These are phyloP conservation scores for Anadara kagoshimensis DNA, from an alignment of 1,140 invertebrate genomes.

Conservation along the genomic window DNA sequence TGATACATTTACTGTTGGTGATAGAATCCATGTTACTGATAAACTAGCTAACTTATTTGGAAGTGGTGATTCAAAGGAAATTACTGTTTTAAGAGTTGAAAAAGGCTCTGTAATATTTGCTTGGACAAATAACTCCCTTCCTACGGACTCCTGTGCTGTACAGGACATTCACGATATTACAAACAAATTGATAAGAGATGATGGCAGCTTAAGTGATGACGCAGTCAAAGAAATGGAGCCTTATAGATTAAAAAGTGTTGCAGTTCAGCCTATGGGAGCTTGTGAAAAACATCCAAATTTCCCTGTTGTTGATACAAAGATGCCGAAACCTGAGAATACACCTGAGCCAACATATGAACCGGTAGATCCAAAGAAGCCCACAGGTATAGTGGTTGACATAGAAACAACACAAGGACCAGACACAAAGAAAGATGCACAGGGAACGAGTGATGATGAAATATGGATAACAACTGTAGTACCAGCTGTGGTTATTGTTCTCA, in stretches of 20 bases:
- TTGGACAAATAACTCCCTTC: constrained; percentile 87
- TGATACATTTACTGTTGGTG: constrained; percentile 81
- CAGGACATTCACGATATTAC: constrained; percentile 83
- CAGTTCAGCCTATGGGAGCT: constrained; percentile 81
- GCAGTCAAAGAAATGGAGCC: constrained; percentile 84
- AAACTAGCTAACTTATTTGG: constrained; percentile 84
- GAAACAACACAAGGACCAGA: constrained; percentile 28
- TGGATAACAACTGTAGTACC: constrained; percentile 93
- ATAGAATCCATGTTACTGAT: constrained; percentile 83
- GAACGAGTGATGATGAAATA: constrained; percentile 81
- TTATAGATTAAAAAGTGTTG: constrained; percentile 81
- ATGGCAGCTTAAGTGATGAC: constrained; percentile 75
- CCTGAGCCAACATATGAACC: constrained; percentile 7
- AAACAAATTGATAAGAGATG: constrained; percentile 76
- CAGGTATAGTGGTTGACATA: neutral
- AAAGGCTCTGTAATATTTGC: constrained; percentile 77
- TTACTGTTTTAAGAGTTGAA: constrained; percentile 81
- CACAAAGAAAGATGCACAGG: constrained; percentile 35
- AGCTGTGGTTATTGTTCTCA: constrained; percentile 89
- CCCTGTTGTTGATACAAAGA: constrained; percentile 19
- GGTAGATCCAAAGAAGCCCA: constrained; percentile 19
- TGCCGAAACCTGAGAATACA: neutral
- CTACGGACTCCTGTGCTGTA: constrained; percentile 83
- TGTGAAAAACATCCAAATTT: constrained; percentile 78
- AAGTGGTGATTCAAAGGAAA: constrained; percentile 82